phyloP scores from a whole-genome alignment of 2,113 vertebrate genomes.

The Rhadina sibilatrix region DNA sequence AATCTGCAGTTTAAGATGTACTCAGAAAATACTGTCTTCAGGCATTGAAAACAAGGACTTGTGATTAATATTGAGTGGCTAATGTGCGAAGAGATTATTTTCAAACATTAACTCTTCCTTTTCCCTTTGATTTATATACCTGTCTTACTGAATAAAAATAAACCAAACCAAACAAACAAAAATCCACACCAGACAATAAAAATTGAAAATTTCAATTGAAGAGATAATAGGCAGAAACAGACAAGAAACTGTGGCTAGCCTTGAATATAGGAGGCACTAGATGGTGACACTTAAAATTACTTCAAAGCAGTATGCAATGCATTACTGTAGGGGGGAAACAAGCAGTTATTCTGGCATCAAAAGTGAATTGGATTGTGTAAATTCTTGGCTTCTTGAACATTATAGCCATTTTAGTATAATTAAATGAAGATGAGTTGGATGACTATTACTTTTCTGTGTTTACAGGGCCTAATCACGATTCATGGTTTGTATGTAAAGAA shows the following conservation, averaged over 20 bases:
- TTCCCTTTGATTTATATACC: neutral
- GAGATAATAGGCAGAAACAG: neutral
- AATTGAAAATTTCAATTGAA: neutral
- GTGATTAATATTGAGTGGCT: neutral
- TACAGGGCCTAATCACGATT: neutral
- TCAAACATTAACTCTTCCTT: neutral
- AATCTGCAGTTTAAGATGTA: neutral
- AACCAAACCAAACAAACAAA: neutral
- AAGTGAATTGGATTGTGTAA: neutral
- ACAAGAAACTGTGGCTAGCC: neutral
- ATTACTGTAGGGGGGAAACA: neutral
- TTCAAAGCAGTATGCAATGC: neutral
- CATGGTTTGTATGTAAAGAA: neutral
- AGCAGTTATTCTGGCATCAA: neutral
- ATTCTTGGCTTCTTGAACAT: slow-evolving; percentile 15
- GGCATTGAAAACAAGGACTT: neutral
- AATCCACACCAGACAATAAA: neutral
- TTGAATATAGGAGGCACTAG: neutral
- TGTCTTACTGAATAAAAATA: neutral
- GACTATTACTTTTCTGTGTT: slow-evolving; percentile 31
- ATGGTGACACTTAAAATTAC: neutral
- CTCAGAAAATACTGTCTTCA: neutral
- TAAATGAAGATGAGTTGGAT: slow-evolving; percentile 21
- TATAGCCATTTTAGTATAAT: slow-evolving; percentile 36
- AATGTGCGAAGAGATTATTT: neutral